These are phyloP conservation scores for Pandemis cinnamomeana DNA, from an alignment of 2,888 invertebrate species.

Conservation along the genomic window DNA sequence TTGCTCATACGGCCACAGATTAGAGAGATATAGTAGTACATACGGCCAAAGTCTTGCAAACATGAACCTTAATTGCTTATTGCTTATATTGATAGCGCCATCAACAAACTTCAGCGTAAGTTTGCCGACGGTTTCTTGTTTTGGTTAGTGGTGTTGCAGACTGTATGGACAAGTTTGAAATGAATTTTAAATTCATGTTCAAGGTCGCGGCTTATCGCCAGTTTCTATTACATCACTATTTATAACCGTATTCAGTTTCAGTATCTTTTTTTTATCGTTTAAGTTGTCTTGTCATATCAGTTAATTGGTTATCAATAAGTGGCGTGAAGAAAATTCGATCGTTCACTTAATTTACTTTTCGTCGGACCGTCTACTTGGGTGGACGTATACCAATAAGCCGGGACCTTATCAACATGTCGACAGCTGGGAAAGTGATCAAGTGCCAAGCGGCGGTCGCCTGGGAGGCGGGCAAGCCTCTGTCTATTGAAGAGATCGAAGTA, in stretches of 20 bases:
- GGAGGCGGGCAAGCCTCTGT: slow-evolving; percentile 95
- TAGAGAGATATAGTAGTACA: too few species aligned
- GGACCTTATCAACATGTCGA: slow-evolving; percentile 63
- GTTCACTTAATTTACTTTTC: slow-evolving; percentile 49
- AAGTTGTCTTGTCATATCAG: not conserved
- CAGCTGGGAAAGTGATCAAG: slow-evolving; percentile 88
- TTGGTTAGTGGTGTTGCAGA: slow-evolving; percentile 26
- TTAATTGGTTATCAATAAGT: slow-evolving; percentile 29
- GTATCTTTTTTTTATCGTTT: slow-evolving; percentile 19
- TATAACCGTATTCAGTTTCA: slow-evolving; percentile 19
- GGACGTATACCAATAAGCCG: slow-evolving; percentile 24
- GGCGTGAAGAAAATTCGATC: not conserved
- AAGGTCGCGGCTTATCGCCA: slow-evolving; percentile 36
- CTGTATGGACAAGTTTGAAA: slow-evolving; percentile 22
- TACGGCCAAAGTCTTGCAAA: not conserved
- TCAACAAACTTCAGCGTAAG: slow-evolving; percentile 4
- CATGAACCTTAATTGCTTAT: not conserved
- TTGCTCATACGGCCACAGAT: not conserved
- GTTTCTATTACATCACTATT: slow-evolving; percentile 38
- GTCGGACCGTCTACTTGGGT: slow-evolving; percentile 45
- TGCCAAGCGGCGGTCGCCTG: slow-evolving; percentile 99
- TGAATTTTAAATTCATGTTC: slow-evolving; percentile 30
- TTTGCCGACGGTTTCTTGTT: slow-evolving; percentile 17
- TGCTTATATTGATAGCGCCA: not conserved
- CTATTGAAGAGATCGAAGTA: slow-evolving; percentile 96